Evolutionary conservation across 1,140 invertebrate genomes (phyloP), one percentile per base, ranked within the genome.

Genomic region (Ephestia elutella): DNA sequence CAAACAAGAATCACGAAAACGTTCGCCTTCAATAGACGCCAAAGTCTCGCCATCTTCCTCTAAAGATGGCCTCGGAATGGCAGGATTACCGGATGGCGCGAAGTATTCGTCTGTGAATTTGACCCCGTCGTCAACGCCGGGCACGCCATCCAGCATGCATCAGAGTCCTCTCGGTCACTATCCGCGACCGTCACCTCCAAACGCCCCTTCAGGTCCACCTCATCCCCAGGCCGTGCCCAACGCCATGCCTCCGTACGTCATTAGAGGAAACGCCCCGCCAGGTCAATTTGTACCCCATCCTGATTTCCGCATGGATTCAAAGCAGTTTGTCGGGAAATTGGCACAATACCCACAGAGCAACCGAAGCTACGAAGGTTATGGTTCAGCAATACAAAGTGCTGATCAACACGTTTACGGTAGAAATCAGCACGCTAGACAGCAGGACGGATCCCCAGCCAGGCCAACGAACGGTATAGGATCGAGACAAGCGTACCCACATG

Each of bases 81-180:
- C 72, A 18, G 80, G 83, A 17, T 56, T 87, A 53, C 60, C 79
- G 17, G 85, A 87, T 62, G 71, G 67, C 48, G 71, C 80, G 2
- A 90, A 89, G 70, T 90, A 90, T 54, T 90, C 92, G 0, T 90
- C 91, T 11, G 90, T 92, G 19, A 92, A 90, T 65, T 72, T 93
- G 2, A 93, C 93, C 0, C 92, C 92, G 0, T 92, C 92, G 0
- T 92, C 92, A 0, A 92, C 92, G 8, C 92, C 92, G 0, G 91
- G 91, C 5, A 92, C 92, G 2, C 91, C 92, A 0, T 91, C 90
- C 1, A 85, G 82, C 60, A 90, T 91, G 63, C 92, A 92, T 79
- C 71, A 86, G 57, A 87, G 90, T 75, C 81, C 90, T 19, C 70
- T 91, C 9, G 87, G 90, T 44, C 89, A 92, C 28, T 92, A 93